Evolutionary conservation across 1,140 invertebrate genomes (phyloP).

Genomic region (Psix sp.): DNA sequence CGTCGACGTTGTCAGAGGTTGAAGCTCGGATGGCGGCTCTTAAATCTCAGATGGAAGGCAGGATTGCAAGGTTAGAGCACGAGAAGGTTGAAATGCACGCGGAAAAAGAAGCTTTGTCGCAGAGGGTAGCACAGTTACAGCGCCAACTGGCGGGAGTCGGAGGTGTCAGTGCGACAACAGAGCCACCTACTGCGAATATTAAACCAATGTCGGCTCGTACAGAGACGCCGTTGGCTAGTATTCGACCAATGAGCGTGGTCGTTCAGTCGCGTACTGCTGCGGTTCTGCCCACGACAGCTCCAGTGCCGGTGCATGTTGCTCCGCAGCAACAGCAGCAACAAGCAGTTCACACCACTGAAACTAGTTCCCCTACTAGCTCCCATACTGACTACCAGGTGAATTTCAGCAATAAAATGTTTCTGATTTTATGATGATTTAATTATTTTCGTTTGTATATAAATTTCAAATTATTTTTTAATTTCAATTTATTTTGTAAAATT

Average conservation of each 20-base stretch:
- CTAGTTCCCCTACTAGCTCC: slow-evolving; percentile 78
- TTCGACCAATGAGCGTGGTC: slow-evolving; percentile 91
- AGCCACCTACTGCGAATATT: slow-evolving; percentile 94
- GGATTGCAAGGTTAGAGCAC: slow-evolving; percentile 84
- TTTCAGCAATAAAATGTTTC: too few relatives aligned
- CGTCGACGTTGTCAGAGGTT: slow-evolving; percentile 74
- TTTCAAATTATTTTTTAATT: too few relatives aligned
- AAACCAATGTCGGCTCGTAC: slow-evolving; percentile 92
- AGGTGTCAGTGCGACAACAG: slow-evolving; percentile 82
- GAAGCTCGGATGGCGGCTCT: slow-evolving; percentile 80
- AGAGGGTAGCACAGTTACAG: slow-evolving; percentile 86
- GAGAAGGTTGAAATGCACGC: slow-evolving; percentile 84
- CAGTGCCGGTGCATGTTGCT: slow-evolving; percentile 79
- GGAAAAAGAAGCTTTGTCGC: slow-evolving; percentile 83
- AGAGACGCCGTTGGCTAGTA: slow-evolving; percentile 92
- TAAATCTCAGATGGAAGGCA: slow-evolving; percentile 85
- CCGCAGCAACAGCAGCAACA: slow-evolving; percentile 77
- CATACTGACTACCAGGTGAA: slow-evolving; percentile 72
- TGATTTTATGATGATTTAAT: too few relatives aligned
- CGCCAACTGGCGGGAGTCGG: slow-evolving; percentile 84
- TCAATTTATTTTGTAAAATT: neutral
- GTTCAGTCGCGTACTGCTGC: slow-evolving; percentile 85
- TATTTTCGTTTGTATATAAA: neutral
- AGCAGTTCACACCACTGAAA: slow-evolving; percentile 77
- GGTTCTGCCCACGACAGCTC: slow-evolving; percentile 84